phyloP scores from a whole-genome alignment of 2,797 vertebrate species.

The Neoniphon sammara region DNA sequence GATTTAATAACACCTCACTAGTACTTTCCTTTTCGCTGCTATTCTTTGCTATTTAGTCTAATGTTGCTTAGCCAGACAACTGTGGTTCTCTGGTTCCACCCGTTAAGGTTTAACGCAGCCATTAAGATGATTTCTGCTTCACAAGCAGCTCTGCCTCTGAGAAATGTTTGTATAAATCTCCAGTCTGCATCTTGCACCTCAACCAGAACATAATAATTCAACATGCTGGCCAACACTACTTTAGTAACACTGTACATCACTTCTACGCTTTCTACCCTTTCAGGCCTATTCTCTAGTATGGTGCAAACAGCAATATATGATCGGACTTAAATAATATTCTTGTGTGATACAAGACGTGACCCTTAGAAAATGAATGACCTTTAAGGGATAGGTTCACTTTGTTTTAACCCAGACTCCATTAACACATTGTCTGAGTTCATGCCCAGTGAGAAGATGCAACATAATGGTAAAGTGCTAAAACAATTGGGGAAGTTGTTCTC shows the following conservation, averaged over 20 bases:
- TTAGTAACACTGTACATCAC: constrained; percentile 26
- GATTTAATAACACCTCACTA: too few species aligned
- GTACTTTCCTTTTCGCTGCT: neutral
- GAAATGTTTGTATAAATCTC: too few species aligned
- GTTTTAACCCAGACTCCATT: too few species aligned
- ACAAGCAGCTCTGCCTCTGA: too few species aligned
- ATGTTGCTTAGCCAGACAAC: too few species aligned
- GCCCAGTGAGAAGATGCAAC: too few species aligned
- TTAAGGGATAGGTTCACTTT: neutral
- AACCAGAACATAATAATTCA: too few species aligned
- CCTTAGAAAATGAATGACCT: neutral
- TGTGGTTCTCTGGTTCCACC: neutral
- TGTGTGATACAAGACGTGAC: constrained; percentile 2
- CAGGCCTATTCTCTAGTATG: constrained; percentile 29
- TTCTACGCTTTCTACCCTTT: constrained; percentile 32
- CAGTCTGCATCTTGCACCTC: too few species aligned
- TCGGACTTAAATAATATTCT: neutral
- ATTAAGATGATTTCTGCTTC: neutral
- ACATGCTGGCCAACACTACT: neutral
- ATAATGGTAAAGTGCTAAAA: too few species aligned
- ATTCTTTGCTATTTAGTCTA: neutral
- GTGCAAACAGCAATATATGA: neutral
- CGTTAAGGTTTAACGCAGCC: neutral
- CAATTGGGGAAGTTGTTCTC: too few species aligned
- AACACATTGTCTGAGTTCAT: too few species aligned